Evolutionary conservation across 2,797 vertebrate genomes (phyloP).

Genomic region (Orientallactaga sibirica): DNA sequence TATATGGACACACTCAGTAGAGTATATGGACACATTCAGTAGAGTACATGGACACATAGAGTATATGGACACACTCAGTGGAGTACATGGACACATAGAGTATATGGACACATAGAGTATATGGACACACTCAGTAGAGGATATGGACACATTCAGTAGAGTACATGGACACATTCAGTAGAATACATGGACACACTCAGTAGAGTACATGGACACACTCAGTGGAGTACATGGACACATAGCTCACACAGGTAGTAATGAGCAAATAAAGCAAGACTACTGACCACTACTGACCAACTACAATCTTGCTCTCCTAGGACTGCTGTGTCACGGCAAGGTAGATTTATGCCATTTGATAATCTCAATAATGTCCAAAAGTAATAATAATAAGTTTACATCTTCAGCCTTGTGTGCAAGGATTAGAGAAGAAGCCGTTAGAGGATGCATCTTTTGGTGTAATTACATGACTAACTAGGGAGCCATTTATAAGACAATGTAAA

Average conservation of each 20-base stretch:
- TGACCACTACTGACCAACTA: not conserved
- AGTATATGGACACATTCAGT: too few relatives aligned
- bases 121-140: too few relatives aligned
- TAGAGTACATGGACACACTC: too few relatives aligned
- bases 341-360: not conserved
- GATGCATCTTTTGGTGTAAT: not conserved
- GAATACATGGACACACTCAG: too few relatives aligned
- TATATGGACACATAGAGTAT: too few relatives aligned
- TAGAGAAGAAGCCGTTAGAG: not conserved
- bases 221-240: not conserved
- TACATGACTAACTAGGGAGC: not conserved
- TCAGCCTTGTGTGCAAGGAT: not conserved
- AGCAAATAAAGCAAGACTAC: conserved; percentile 38
- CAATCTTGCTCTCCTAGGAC: not conserved
- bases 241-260: not conserved
- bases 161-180: too few relatives aligned
- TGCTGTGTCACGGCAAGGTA: not conserved
- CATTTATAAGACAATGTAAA: not conserved
- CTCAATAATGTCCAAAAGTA: conserved; percentile 1
- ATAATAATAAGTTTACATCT: not conserved
- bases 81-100: too few relatives aligned
- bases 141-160: too few relatives aligned
- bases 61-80: too few relatives aligned
- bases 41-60: too few relatives aligned
- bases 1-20: too few relatives aligned